Evolutionary conservation across 2,797 vertebrate species (phyloP).

Genomic region (Hafferia zeledoni): DNA sequence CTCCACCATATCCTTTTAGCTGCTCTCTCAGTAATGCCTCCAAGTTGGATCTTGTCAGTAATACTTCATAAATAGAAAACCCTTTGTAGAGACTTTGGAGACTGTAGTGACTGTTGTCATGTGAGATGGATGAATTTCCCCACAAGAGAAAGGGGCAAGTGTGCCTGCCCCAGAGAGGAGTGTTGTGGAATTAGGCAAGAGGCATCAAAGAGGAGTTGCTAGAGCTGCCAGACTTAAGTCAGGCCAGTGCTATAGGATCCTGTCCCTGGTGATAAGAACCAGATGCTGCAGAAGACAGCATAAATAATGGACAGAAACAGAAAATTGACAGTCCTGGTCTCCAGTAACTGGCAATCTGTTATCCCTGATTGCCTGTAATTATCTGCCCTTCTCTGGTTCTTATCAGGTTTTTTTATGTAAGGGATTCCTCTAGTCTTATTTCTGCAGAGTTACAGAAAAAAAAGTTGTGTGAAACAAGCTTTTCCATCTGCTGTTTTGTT

Average conservation of each 20-base stretch:
- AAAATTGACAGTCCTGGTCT: background rate
- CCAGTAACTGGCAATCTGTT: background rate
- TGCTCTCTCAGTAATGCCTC: background rate
- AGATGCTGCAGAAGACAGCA: background rate
- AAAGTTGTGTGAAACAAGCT: background rate
- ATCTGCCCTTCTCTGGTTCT: constrained; percentile 8
- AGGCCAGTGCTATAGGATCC: background rate
- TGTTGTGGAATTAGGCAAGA: background rate
- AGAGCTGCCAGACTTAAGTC: background rate
- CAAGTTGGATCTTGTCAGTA: background rate
- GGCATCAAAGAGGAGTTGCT: background rate
- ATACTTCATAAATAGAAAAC: background rate
- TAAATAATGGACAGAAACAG: background rate
- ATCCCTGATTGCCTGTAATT: constrained; percentile 5
- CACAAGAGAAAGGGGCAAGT: background rate
- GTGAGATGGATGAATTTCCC: background rate
- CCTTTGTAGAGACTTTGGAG: background rate
- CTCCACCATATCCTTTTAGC: background rate
- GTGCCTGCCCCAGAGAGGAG: background rate
- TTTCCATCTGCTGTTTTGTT: background rate
- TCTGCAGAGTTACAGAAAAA: background rate
- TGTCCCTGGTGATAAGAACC: background rate
- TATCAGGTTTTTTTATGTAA: background rate
- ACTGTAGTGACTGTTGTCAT: background rate
- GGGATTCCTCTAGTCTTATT: background rate